These are phyloP conservation scores for Drosophila cognata DNA, from an alignment of 2,888 invertebrate genomes.

Conservation along the genomic window DNA sequence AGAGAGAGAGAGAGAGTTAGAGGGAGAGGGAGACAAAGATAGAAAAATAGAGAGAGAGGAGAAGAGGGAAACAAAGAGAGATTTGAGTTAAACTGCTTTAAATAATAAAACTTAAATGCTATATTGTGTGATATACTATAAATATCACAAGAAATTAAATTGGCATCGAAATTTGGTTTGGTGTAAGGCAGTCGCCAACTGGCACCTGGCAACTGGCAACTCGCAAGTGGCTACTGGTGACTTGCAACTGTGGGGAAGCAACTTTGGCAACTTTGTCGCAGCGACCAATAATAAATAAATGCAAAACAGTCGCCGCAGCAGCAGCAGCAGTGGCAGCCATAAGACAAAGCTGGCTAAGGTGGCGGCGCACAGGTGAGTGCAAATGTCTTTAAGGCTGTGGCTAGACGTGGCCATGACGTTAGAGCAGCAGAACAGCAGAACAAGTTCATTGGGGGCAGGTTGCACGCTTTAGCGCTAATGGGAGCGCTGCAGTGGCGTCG, in stretches of 20 bases:
- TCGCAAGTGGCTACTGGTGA: conserved; percentile 1
- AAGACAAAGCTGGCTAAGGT: conserved; percentile 45
- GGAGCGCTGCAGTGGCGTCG: conserved; percentile 58
- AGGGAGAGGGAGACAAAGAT: no score
- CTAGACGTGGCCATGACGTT: conserved; percentile 60
- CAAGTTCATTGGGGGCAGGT: conserved; percentile 7
- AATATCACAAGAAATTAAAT: not conserved
- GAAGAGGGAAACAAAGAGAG: not conserved
- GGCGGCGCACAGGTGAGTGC: conserved; percentile 34
- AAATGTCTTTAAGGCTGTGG: conserved; percentile 24
- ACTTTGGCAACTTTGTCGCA: conserved; percentile 65
- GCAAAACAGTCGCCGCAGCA: conserved; percentile 38
- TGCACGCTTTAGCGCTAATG: conserved; percentile 40
- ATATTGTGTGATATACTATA: not conserved
- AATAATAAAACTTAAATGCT: not conserved
- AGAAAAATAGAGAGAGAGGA: not conserved
- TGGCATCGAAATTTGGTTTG: not conserved
- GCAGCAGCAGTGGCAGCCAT: conserved; percentile 11
- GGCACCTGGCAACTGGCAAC: conserved; percentile 4
- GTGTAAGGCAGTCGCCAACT: not conserved
- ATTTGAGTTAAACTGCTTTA: no score
- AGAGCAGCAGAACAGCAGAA: conserved; percentile 13
- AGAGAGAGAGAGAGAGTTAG: not conserved
- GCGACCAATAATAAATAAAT: conserved; percentile 80
- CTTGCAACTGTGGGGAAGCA: conserved; percentile 12